phyloP scores from a whole-genome alignment of 2,797 vertebrate species.

The Pagetopsis macropterus region DNA sequence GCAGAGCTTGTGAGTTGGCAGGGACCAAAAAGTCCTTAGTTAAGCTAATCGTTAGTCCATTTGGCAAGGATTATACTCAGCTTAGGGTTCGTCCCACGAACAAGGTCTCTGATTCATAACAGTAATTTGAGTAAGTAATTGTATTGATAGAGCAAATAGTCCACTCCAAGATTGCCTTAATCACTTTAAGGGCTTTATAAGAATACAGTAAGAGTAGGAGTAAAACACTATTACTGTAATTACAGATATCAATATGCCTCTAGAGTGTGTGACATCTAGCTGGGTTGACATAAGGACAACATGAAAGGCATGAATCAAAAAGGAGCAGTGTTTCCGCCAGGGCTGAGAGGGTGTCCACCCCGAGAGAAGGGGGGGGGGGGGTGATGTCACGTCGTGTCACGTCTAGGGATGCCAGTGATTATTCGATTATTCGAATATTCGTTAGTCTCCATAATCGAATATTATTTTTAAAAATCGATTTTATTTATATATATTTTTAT shows the following conservation, averaged over 20 bases:
- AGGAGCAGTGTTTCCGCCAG: background rate
- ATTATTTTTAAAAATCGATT: too few species aligned
- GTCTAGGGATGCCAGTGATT: too few species aligned
- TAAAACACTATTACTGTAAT: conserved; percentile 73
- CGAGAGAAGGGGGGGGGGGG: too few species aligned
- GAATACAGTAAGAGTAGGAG: conserved; percentile 66
- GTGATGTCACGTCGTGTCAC: too few species aligned
- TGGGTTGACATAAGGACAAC: conserved; percentile 57
- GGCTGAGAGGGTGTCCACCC: too few species aligned
- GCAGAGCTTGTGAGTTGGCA: conserved; percentile 76
- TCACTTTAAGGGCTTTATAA: conserved; percentile 63
- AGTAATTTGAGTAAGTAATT: conserved; percentile 75
- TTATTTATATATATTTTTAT: too few species aligned
- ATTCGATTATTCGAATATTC: too few species aligned
- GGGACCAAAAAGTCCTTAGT: conserved; percentile 76
- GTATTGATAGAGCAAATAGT: conserved; percentile 73
- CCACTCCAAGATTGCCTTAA: conserved; percentile 67
- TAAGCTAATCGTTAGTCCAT: conserved; percentile 81
- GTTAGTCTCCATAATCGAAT: too few species aligned
- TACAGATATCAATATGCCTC: conserved; percentile 57
- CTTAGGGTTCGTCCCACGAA: conserved; percentile 70
- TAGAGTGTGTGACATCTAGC: conserved; percentile 14
- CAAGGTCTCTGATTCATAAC: conserved; percentile 81
- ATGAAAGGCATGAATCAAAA: conserved; percentile 27
- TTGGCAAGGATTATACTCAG: conserved; percentile 80